Evolutionary conservation across 2,888 invertebrate genomes (phyloP).

Genomic region (Troilus luridus): DNA sequence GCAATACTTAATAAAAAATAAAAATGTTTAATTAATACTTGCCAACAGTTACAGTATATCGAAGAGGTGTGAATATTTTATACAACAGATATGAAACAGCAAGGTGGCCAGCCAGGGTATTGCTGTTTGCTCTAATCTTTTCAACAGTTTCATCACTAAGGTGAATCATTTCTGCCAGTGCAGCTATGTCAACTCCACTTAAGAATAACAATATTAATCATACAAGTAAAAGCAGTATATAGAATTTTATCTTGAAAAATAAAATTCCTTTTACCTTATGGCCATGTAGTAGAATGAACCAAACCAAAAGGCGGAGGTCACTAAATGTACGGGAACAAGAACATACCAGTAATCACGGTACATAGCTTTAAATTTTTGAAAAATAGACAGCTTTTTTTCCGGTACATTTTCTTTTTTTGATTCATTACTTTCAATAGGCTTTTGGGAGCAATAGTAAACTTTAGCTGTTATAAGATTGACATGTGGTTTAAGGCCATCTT

Average conservation of each 20-base stretch:
- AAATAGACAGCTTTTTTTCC: slow-evolving; percentile 74
- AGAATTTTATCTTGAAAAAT: background rate
- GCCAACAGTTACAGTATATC: slow-evolving; percentile 95
- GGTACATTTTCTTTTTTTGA: slow-evolving; percentile 26
- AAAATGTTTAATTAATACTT: slow-evolving; percentile 66
- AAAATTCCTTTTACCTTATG: slow-evolving; percentile 78
- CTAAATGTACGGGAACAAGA: slow-evolving; percentile 91
- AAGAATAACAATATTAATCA: slow-evolving; percentile 67
- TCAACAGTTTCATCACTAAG: slow-evolving; percentile 84
- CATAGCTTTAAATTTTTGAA: slow-evolving; percentile 90
- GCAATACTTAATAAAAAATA: background rate
- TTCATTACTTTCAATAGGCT: background rate
- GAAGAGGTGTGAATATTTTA: slow-evolving; percentile 90
- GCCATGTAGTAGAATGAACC: slow-evolving; percentile 89
- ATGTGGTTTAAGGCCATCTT: background rate
- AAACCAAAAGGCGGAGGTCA: slow-evolving; percentile 91
- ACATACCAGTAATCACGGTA: slow-evolving; percentile 98
- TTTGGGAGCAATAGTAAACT: slow-evolving; percentile 10
- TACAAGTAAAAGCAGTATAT: background rate
- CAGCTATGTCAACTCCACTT: slow-evolving; percentile 93
- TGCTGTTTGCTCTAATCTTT: slow-evolving; percentile 74
- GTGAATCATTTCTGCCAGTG: slow-evolving; percentile 82
- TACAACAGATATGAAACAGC: slow-evolving; percentile 94
- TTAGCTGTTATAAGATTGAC: background rate
- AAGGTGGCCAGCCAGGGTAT: slow-evolving; percentile 88